Conservation (phyloP, 2,888 invertebrate genomes). For the Agonum fuliginosum region DNA sequence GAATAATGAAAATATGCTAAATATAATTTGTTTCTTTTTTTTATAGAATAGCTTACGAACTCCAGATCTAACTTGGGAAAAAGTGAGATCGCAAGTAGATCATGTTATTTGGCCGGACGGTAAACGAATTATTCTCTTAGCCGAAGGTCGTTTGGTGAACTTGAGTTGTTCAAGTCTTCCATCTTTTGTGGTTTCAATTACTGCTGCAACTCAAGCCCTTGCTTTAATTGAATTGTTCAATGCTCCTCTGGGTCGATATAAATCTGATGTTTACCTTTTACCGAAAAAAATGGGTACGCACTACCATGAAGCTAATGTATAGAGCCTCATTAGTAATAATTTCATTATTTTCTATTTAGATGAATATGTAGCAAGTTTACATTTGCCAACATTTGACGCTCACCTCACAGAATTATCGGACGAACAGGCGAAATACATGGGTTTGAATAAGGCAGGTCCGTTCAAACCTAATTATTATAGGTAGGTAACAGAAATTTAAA, state of each 20-base stretch:
- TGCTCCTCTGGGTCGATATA: conserved; percentile 95
- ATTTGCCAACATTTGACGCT: conserved; percentile 97
- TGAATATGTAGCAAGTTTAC: conserved; percentile 97
- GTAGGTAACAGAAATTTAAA: conserved; percentile 72
- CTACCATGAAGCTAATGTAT: no score
- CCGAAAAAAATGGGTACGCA: conserved; percentile 98
- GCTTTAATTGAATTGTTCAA: conserved; percentile 98
- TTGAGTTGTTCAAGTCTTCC: conserved; percentile 97
- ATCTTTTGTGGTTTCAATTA: conserved; percentile 98
- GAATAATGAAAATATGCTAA: background rate
- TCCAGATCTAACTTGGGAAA: conserved; percentile 97
- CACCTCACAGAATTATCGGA: conserved; percentile 96
- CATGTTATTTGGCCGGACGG: conserved; percentile 99
- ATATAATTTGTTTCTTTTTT: conserved; percentile 58
- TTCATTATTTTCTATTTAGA: conserved; percentile 75
- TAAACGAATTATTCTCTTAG: conserved; percentile 93
- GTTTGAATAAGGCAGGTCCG: conserved; percentile 97
- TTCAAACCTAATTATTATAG: conserved; percentile 99
- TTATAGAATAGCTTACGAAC: conserved; percentile 90
- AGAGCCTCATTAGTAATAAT: conserved; percentile 47
- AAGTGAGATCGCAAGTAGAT: conserved; percentile 97
- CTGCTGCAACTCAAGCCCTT: conserved; percentile 96
- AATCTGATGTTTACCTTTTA: conserved; percentile 96
- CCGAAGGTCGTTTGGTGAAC: conserved; percentile 97
- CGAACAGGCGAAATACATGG: conserved; percentile 98